These are phyloP conservation scores for Scolopax rusticola DNA, from an alignment of 2,797 vertebrate species.

Conservation along the genomic window DNA sequence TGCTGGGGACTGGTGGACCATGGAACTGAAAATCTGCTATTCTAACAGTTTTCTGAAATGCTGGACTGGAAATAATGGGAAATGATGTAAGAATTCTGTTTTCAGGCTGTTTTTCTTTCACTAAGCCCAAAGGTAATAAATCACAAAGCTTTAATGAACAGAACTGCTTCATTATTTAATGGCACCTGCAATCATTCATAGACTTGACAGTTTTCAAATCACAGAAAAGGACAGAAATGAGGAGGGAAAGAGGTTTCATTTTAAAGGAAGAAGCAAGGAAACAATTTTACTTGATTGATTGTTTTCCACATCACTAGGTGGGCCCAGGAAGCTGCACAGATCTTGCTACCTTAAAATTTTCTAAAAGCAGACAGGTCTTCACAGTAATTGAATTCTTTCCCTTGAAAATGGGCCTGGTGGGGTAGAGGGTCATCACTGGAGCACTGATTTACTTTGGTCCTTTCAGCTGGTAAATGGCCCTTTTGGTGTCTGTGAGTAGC, in stretches of 20 bases:
- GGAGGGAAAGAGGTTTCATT: background rate
- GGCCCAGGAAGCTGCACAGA: background rate
- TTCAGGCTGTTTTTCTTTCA: slow-evolving; percentile 17
- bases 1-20: background rate
- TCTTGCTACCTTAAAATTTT: background rate
- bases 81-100: slow-evolving; percentile 31
- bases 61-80: slow-evolving; percentile 11
- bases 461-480: background rate
- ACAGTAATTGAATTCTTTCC: background rate
- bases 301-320: background rate
- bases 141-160: slow-evolving; percentile 44
- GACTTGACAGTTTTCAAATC: slow-evolving; percentile 4
- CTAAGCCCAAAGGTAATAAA: slow-evolving; percentile 37
- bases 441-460: background rate
- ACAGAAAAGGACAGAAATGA: background rate
- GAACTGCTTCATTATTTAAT: slow-evolving; percentile 19
- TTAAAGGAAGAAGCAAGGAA: background rate
- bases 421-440: background rate
- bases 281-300: background rate
- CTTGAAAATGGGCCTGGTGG: background rate
- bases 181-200: background rate
- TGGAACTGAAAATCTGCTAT: background rate
- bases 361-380: background rate
- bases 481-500: background rate
- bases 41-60: background rate